phyloP scores from a whole-genome alignment of 1,140 invertebrate genomes.

The Cepaea nemoralis region DNA sequence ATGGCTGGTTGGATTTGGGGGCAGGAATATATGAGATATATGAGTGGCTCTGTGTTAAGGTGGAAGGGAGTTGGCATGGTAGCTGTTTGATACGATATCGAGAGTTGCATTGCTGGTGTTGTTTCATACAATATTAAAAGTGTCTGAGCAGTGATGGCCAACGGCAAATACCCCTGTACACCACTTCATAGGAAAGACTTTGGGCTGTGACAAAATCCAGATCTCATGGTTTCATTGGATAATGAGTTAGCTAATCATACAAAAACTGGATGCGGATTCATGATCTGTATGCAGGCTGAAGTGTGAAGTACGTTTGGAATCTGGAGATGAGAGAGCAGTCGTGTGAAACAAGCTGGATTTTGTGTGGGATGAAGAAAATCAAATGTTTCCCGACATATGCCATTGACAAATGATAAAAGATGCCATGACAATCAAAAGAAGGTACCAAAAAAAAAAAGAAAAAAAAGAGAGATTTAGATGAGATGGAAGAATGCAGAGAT shows the following conservation, averaged over 20 bases:
- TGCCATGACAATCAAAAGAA: too few relatives aligned
- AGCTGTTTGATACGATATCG: too few relatives aligned
- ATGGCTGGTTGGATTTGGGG: too few relatives aligned
- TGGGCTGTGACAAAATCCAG: slow-evolving; percentile 56
- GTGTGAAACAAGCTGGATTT: background rate
- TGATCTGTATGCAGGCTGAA: slow-evolving; percentile 13
- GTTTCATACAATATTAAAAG: too few relatives aligned
- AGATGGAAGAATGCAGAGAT: background rate
- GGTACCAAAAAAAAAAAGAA: background rate
- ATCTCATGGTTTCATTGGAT: slow-evolving; percentile 51
- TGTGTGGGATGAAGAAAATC: slow-evolving; percentile 20
- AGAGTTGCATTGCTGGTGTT: too few relatives aligned
- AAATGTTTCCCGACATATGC: slow-evolving; percentile 14
- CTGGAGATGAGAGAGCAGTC: background rate
- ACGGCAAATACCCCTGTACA: slow-evolving; percentile 49
- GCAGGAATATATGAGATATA: too few relatives aligned
- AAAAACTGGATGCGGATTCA: slow-evolving; percentile 37
- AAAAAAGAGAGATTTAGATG: background rate
- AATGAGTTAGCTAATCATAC: slow-evolving; percentile 43
- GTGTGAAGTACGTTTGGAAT: slow-evolving; percentile 1
- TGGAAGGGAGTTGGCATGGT: too few relatives aligned
- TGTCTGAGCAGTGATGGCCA: slow-evolving; percentile 41
- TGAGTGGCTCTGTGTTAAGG: too few relatives aligned
- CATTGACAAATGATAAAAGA: background rate
- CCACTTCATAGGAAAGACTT: slow-evolving; percentile 50